Conservation (phyloP, 2,113 vertebrate genomes). For the Protobothrops flavoviridis region DNA sequence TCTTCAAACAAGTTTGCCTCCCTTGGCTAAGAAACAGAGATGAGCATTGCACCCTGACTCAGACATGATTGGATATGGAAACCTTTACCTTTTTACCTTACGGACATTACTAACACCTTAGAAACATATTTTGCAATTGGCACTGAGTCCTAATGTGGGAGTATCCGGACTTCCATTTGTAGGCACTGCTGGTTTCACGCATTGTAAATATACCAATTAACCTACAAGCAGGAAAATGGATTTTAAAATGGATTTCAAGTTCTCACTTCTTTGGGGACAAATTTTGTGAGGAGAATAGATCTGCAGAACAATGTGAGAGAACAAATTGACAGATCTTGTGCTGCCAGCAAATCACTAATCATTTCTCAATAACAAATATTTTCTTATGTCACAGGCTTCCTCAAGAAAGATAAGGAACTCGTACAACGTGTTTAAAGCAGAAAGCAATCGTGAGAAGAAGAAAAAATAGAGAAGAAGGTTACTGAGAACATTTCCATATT, state of each 20-base stretch:
- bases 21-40: no score
- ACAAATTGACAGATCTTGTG: background rate
- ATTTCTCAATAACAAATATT: accelerated
- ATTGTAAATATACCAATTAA: background rate
- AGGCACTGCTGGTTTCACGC: accelerated
- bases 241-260: background rate
- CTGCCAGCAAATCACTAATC: accelerated
- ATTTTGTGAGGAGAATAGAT: background rate
- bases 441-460: background rate
- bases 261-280: conserved; percentile 2
- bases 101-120: background rate
- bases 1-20: no score
- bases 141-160: background rate
- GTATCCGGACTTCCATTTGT: background rate
- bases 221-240: background rate
- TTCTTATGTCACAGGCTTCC: background rate
- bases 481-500: background rate
- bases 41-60: no score
- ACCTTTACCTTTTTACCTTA: background rate
- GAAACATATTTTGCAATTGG: background rate
- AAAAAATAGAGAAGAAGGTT: background rate
- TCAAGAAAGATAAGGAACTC: background rate
- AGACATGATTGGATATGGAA: no score
- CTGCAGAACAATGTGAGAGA: background rate
- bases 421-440: background rate